Conservation (phyloP, 2,113 vertebrate species). For the Morone chrysops region DNA sequence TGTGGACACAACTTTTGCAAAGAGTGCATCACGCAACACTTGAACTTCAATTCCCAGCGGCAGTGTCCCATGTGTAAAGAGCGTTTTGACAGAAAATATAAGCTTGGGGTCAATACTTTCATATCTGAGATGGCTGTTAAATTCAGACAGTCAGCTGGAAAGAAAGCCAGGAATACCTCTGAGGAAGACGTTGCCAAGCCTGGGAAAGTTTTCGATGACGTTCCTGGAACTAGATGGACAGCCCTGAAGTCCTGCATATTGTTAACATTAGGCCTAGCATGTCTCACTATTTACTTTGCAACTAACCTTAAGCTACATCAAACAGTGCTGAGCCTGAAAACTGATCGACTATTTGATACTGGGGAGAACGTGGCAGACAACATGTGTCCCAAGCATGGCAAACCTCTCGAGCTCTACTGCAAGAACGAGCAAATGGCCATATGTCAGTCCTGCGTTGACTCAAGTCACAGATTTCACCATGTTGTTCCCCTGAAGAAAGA, state of each 20-base stretch:
- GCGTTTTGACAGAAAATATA: neutral
- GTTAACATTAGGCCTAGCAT: neutral
- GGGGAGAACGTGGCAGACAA: neutral
- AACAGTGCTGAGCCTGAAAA: neutral
- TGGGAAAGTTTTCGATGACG: neutral
- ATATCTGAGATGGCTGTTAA: neutral
- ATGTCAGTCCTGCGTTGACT: neutral
- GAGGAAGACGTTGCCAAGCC: neutral
- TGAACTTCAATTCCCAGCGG: neutral
- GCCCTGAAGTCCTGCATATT: neutral
- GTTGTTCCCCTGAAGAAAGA: neutral
- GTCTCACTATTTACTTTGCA: neutral
- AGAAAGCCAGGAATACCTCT: neutral
- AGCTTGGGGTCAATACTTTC: neutral
- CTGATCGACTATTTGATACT: neutral
- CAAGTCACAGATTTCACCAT: neutral
- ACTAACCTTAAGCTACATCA: neutral
- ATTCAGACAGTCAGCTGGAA: neutral
- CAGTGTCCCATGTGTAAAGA: conserved; percentile 2
- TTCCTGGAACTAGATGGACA: neutral
- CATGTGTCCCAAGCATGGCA: neutral
- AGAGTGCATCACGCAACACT: neutral
- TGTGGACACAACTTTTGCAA: conserved; percentile 33
- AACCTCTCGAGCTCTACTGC: conserved; percentile 16
- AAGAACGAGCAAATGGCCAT: neutral